Base-by-base conservation (phyloP, 2,113 vertebrate species). In the Octodon degus region DNA sequence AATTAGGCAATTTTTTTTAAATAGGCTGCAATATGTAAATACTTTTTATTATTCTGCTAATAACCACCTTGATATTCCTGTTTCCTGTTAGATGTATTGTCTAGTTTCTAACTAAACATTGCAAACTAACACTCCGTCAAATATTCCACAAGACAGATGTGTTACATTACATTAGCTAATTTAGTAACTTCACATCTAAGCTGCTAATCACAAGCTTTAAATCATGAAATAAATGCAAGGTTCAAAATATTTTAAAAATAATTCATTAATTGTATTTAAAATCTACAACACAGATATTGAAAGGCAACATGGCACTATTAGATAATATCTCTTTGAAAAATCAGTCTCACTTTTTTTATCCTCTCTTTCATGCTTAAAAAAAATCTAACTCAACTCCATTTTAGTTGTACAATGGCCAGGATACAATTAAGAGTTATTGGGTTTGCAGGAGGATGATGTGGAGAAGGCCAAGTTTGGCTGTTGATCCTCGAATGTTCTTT, bases 351-450 rank as follows among this genome's bases (percentile, higher is more conserved):
- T 95, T 96, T 77, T 12, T 12, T 81, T 86, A 83, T 40, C 27
- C 5, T 92, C 32, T 83, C 68, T 43, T 27, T 91, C 94, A 88
- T 37, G 37, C 79, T 94, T 87, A 5, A 40, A 77, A 93, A 77
- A 53, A 79, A 27, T 88, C 65, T 91, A 95, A 24, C 65, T 68
- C 76, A 90, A 82, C 65, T 95, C 37, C 86, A 2, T 88, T 77
- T 97, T 53, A 70, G 91, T 96, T 92, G 70, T 97, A 92, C 76
- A 85, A 90, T 97, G 93, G 92, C 88, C 93, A 96, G 68, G 24
- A 97, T 95, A 70, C 98, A 97, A 94, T 97, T 98, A 98, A 94
- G 47, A 97, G 90, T 70, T 90, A 89, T 95, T 97, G 93, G 32
- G 90, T 90, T 93, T 97, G 63, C 83, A 97, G 77, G 95, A 97